Percentiles rank a stretch among this genome's conserved stretches.
These are phyloP conservation scores for Phortica magna DNA, from an alignment of 2,888 invertebrate genomes.

Conservation along the genomic window DNA sequence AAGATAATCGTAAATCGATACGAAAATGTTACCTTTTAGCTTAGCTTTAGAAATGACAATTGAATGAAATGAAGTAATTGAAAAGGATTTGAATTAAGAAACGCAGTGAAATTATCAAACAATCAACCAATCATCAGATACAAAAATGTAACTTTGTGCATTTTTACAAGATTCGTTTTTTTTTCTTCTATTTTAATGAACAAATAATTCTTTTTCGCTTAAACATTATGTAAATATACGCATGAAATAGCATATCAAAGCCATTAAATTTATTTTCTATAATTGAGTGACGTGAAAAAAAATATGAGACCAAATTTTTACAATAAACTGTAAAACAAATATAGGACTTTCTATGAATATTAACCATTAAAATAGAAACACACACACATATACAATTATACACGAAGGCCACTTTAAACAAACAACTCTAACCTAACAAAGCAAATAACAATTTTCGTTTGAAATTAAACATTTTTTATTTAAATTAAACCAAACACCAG, in stretches of 20 bases:
- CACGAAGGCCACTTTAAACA: no score
- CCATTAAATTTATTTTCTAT: neutral
- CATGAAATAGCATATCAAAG: neutral
- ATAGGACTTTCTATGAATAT: neutral
- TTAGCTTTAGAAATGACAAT: constrained; percentile 16
- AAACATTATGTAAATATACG: neutral
- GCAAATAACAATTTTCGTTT: no score
- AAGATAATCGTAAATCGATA: neutral
- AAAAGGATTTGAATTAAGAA: constrained; percentile 15
- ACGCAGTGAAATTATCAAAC: neutral
- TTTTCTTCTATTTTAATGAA: neutral
- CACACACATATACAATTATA: no score
- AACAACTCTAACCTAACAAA: no score
- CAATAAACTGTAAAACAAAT: neutral
- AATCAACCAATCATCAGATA: neutral
- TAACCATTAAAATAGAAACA: neutral
- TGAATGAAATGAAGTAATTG: neutral
- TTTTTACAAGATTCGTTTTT: no score
- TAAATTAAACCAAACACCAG: no score
- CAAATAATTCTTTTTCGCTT: neutral
- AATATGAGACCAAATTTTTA: neutral
- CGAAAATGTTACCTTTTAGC: constrained; percentile 23
- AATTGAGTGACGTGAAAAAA: neutral
- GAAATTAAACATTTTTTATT: no score
- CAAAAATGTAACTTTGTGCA: neutral